Evolutionary conservation across 2,113 vertebrate genomes (phyloP), one percentile per base, ranked within the genome.

Genomic region (Cacatua alba): DNA sequence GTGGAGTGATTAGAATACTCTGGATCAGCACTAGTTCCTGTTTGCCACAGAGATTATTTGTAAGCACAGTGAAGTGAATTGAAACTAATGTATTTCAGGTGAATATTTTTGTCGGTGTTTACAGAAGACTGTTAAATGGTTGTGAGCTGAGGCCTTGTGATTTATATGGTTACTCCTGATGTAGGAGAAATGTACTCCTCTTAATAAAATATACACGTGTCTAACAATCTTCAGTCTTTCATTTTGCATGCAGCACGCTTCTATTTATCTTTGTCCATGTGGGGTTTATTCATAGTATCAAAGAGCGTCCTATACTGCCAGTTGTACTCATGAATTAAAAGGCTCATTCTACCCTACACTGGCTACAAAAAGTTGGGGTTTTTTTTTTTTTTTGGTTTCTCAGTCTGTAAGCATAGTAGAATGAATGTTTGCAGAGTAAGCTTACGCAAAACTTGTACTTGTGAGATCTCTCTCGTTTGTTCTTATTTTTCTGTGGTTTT

Each of bases 71-170:
- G 65, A 95, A 93, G 21, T 82, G 84, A 83, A 86, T 74, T 92
- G 75, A 92, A 95, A 83, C 82, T 94, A 96, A 82, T 93, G 80
- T 25, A 31, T 93, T 96, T 91, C 41, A 86, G 75, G 76, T 87
- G 92, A 89, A 89, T 96, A 83, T 94, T 96, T 92, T 91, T 71
- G 67, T 62, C 63, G 70, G 37, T 95, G 82, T 94, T 93, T 97
- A 81, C 69, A 62, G 80, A 87, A 82, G 75, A 89, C 72, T 87
- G 80, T 93, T 94, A 94, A 95, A 92, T 59, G 63, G 31, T 63
- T 89, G 52, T 89, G 69, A 94, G 62, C 33, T 7, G 28, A 82
- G 69, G 63, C 69, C 63, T 90, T 0, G 0, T 94, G 82, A 96
- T 96, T 95, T 97, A 94, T 93, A 5, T 78, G 39, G 52, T 79